Evolutionary conservation across 2,797 vertebrate species (phyloP), one percentile per base, ranked within the genome.

Genomic region (Enteromius viviparus): DNA sequence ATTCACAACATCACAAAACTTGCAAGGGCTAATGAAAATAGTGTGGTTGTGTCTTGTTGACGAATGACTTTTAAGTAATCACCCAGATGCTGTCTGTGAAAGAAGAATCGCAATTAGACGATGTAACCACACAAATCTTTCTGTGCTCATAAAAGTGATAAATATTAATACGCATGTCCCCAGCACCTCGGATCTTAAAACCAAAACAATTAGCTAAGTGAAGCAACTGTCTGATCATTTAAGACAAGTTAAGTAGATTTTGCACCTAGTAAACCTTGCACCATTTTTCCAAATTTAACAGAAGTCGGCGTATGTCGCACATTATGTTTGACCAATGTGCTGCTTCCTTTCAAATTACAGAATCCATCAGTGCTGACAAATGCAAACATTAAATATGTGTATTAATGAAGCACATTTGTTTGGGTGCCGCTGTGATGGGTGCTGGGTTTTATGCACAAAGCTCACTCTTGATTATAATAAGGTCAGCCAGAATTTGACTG

Each of bases 11-110:
- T 66, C 79, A 58, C 78, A 76, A 76, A 86, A 91, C 92, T 91
- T 92, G 90, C 92, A 93, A 92, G 84, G 76, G 66, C 87, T 92
- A 93, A 94, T 92, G 89, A 87, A 90, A 91, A 93, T 89, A 91
- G 84, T 32, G 82, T 78, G 89, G 87, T 86, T 87, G 89, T 90
- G 91, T 93, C 91, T 89, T 88, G 87, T 91, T 92, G 90, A 91
- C 87, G 89, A 89, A 92, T 90, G 93, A 90, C 88, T 89, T 88
- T 89, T 91, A 92, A 89, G 90, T 88, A 91, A 93, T 93, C 90
- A 89, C 87, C 79, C 85, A 85, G 88, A 92, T 90, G 92, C 85
- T 69, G 72, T 81, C 84, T 86, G 81, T 76, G 82, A 91, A 83
- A 89, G 87, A 89, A 62, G 90, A 91, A 91, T 92, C 84, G 82